phyloP scores from a whole-genome alignment of 2,797 vertebrate species.

The Crotalus adamanteus region DNA sequence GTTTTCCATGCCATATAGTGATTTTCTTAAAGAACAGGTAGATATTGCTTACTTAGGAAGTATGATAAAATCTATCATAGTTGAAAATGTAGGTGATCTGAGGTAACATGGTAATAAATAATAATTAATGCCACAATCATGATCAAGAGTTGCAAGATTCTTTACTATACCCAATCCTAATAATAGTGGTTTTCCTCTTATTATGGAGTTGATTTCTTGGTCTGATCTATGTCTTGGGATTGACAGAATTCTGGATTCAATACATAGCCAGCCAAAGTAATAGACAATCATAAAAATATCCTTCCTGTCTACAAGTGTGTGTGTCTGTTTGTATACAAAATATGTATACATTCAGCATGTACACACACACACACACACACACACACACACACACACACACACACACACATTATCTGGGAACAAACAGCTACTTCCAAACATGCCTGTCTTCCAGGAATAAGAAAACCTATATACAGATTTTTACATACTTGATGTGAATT shows the following conservation, averaged over 20 bases:
- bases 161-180: not conserved
- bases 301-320: not conserved
- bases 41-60: not conserved
- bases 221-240: not conserved
- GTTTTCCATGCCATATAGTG: not conserved
- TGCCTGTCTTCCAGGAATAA: not conserved
- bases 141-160: not conserved
- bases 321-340: not conserved
- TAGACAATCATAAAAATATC: not conserved
- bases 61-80: not conserved
- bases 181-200: not conserved
- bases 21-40: not conserved
- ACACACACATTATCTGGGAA: not conserved
- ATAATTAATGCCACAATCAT: too few species aligned
- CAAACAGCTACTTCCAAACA: constrained; percentile 33
- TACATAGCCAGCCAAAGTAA: not conserved
- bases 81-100: not conserved
- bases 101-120: not conserved
- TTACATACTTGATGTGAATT: not conserved
- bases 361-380: too few species aligned
- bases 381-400: not conserved
- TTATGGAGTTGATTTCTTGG: not conserved
- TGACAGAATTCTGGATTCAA: not conserved
- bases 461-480: not conserved
- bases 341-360: not conserved